Evolutionary conservation across 2,888 invertebrate species (phyloP).

Genomic region (Alloplasta piceator): DNA sequence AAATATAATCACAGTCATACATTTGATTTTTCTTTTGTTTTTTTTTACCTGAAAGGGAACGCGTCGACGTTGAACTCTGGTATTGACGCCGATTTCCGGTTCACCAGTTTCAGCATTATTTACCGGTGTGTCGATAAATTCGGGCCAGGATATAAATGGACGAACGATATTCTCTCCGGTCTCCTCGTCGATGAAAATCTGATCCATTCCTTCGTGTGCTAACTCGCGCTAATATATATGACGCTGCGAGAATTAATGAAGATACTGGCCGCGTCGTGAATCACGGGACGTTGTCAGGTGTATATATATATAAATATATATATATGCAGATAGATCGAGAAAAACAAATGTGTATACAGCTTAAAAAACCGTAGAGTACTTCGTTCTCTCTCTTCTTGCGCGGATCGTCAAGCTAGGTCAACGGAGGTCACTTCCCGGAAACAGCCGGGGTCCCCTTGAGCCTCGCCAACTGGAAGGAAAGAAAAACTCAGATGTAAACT

Average conservation of each 20-base stretch:
- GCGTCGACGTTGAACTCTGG: conserved; percentile 67
- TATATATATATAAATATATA: not conserved
- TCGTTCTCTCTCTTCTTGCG: conserved; percentile 18
- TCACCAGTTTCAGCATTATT: conserved; percentile 80
- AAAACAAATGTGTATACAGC: conserved; percentile 11
- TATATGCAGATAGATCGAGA: not conserved
- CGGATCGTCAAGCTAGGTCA: conserved; percentile 61
- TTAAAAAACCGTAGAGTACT: not conserved
- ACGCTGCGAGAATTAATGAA: not conserved
- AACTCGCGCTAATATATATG: not conserved
- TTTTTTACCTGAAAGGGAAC: conserved; percentile 77
- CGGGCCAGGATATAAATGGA: conserved; percentile 30
- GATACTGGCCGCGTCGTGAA: not conserved
- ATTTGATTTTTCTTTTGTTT: too few relatives aligned
- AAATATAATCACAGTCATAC: too few relatives aligned
- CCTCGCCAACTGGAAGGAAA: conserved; percentile 43
- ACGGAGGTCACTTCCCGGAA: conserved; percentile 79
- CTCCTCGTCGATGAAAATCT: conserved; percentile 76
- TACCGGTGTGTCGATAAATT: conserved; percentile 53
- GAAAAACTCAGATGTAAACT: conserved; percentile 30
- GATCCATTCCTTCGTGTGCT: conserved; percentile 66
- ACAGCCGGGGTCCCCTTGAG: conserved; percentile 46
- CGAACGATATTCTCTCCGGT: conserved; percentile 76
- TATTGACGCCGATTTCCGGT: conserved; percentile 71
- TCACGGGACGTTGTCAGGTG: too few relatives aligned